Evolutionary conservation across 2,113 vertebrate genomes (phyloP), one percentile per base, ranked within the genome.

Genomic region (Montifringilla adamsi): DNA sequence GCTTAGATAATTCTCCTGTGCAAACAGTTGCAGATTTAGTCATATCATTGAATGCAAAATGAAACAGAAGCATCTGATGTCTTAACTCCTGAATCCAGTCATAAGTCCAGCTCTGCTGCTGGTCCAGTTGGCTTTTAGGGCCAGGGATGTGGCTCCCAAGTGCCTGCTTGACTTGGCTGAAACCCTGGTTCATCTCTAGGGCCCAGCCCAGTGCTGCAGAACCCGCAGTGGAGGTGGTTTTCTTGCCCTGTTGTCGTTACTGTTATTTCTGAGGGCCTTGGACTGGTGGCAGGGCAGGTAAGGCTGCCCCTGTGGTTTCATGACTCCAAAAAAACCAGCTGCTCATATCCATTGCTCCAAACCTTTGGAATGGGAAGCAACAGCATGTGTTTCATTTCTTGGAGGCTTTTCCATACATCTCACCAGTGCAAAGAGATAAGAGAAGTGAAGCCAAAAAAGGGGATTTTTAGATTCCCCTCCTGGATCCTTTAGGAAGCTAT

Each of bases 211-310:
- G 95, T 91, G 95, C 86, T 79, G 94, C 96, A 64, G 72, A 91
- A 77, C 92, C 89, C 72, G 75, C 80, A 85, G 69, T 80, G 96
- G 93, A 95, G 49, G 88, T 86, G 94, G 27, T 93, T 95, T 95
- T 87, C 94, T 93, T 90, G 94, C 94, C 92, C 92, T 96, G 79
- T 93, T 92, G 94, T 94, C 90, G 77, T 94, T 97, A 30, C 92
- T 96, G 79, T 96, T 90, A 96, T 95, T 93, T 95, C 94, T 94
- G 95, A 95, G 95, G 93, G 95, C 88, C 50, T 77, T 96, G 94
- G 93, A 96, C 95, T 90, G 81, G 95, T 96, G 94, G 88, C 93
- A 96, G 95, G 96, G 96, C 95, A 96, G 96, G 94, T 94, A 97
- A 96, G 96, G 66, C 94, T 94, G 96, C 93, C 94, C 95, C 59